phyloP scores from a whole-genome alignment of 2,888 invertebrate genomes.

The Stenolophus ochropezus region DNA sequence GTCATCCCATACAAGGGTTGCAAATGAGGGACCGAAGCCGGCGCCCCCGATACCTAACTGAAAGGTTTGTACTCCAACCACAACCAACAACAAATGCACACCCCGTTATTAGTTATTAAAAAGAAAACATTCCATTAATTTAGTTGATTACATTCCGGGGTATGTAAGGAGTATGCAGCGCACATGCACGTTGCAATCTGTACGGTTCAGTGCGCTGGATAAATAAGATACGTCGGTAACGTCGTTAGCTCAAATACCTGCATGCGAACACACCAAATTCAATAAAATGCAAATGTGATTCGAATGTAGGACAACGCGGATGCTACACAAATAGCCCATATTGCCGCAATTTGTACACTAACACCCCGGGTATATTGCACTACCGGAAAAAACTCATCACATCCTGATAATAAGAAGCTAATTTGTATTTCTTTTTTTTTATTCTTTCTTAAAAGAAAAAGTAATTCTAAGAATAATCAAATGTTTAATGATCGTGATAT shows the following conservation, averaged over 20 bases:
- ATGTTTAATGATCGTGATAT: too few relatives aligned
- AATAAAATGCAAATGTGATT: conserved; percentile 50
- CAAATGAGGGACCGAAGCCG: not conserved
- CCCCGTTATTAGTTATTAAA: too few relatives aligned
- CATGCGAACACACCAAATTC: conserved; percentile 16
- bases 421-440: too few relatives aligned
- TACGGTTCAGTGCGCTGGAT: not conserved
- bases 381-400: too few relatives aligned
- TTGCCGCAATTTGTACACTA: not conserved
- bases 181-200: not conserved
- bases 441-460: too few relatives aligned
- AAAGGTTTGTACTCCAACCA: not conserved
- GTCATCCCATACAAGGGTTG: not conserved
- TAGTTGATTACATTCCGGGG: too few relatives aligned
- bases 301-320: not conserved
- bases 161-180: too few relatives aligned
- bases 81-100: too few relatives aligned
- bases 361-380: not conserved
- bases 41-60: too few relatives aligned
- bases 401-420: too few relatives aligned
- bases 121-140: too few relatives aligned
- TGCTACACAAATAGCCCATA: not conserved
- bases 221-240: conserved; percentile 22
- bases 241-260: conserved; percentile 6
- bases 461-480: too few relatives aligned